Evolutionary conservation across 2,113 vertebrate species (phyloP).

Genomic region (Cyrtonyx montezumae): DNA sequence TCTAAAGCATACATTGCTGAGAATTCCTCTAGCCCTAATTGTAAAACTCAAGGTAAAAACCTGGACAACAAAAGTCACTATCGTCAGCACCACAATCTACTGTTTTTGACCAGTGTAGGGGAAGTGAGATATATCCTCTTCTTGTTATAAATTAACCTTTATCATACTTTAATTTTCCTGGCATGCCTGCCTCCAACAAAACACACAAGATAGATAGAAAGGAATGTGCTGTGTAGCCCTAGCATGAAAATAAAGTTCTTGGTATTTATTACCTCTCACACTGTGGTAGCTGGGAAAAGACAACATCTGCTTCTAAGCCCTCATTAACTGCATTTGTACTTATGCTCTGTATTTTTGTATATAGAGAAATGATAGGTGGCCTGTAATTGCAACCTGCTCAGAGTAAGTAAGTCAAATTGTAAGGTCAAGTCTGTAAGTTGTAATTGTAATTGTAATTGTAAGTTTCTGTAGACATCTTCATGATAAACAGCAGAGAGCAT

Average conservation of each 20-base stretch:
- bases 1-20: background rate
- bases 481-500: background rate
- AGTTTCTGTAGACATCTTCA: background rate
- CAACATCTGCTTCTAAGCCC: background rate
- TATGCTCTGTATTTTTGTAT: background rate
- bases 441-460: too few relatives aligned
- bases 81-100: background rate
- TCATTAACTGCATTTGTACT: conserved; percentile 7
- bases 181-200: background rate
- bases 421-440: too few relatives aligned
- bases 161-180: background rate
- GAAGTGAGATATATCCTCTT: background rate
- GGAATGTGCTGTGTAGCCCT: background rate
- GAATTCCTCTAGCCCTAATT: background rate
- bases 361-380: conserved; percentile 10
- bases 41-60: background rate
- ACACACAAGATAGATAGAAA: background rate
- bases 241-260: background rate
- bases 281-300: background rate
- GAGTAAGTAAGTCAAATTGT: background rate
- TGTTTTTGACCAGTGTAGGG: fast-evolving
- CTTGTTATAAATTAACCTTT: background rate
- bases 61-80: background rate
- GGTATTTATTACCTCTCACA: background rate
- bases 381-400: conserved; percentile 21